phyloP scores from a whole-genome alignment of 2,113 vertebrate genomes.

The Mesocricetus auratus region DNA sequence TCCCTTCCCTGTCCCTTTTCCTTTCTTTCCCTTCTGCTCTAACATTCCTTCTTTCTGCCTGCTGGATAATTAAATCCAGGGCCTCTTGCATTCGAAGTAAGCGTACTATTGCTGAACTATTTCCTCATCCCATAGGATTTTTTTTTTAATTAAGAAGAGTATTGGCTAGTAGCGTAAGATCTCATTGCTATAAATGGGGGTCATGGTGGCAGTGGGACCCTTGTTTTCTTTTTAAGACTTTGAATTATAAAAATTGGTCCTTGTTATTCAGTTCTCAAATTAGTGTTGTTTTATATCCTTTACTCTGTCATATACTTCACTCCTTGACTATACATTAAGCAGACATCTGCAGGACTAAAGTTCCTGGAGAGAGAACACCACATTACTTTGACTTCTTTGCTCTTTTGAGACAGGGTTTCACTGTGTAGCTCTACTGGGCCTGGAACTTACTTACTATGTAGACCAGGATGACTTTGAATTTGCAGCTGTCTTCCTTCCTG shows the following conservation, averaged over 20 bases:
- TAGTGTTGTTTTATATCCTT: slow-evolving; percentile 20
- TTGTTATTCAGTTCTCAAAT: neutral
- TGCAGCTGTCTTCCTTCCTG: too few relatives aligned
- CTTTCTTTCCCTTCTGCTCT: neutral
- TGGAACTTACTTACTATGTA: too few relatives aligned
- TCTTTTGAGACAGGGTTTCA: too few relatives aligned
- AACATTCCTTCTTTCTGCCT: neutral
- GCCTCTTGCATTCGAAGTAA: neutral
- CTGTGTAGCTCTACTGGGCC: too few relatives aligned
- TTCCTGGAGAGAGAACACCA: neutral
- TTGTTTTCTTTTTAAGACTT: slow-evolving; percentile 11
- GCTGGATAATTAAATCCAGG: neutral
- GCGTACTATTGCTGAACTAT: neutral
- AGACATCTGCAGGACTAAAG: neutral
- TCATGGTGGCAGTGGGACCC: neutral
- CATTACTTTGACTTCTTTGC: neutral
- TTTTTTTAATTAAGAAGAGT: slow-evolving; percentile 14
- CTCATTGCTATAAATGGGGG: slow-evolving; percentile 3
- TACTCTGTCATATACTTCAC: neutral
- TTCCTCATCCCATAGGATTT: neutral
- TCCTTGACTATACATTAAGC: neutral
- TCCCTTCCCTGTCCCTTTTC: neutral
- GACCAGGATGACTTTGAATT: too few relatives aligned
- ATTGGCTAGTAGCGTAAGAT: slow-evolving; percentile 30
- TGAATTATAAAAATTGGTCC: neutral